phyloP scores from a whole-genome alignment of 2,113 vertebrate species.

The Lophura nycthemera region DNA sequence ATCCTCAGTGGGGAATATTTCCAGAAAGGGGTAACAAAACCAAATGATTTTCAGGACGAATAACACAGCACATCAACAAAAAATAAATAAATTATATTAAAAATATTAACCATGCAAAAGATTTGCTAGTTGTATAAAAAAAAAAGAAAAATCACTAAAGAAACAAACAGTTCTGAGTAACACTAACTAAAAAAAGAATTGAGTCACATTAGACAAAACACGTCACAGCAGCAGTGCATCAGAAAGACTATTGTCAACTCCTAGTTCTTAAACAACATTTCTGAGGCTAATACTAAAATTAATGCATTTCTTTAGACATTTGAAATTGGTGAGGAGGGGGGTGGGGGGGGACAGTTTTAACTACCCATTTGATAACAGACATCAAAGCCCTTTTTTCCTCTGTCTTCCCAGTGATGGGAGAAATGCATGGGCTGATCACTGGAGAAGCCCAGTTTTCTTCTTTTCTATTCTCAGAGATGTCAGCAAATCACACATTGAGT shows the following conservation, averaged over 20 bases:
- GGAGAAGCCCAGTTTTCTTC: neutral
- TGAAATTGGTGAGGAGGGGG: neutral
- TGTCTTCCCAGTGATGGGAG: neutral
- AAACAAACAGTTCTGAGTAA: neutral
- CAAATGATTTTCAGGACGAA: neutral
- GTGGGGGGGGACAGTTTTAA: neutral
- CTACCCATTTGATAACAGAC: neutral
- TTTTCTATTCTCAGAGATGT: neutral
- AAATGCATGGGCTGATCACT: neutral
- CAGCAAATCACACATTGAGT: neutral
- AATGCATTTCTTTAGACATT: neutral
- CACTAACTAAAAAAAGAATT: neutral
- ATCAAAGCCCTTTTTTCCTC: neutral
- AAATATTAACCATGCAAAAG: neutral
- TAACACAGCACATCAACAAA: neutral
- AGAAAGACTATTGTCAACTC: neutral
- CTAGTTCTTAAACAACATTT: neutral
- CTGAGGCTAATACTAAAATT: neutral
- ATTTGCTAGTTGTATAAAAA: neutral
- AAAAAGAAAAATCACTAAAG: neutral
- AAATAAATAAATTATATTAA: neutral
- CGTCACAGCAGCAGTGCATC: neutral
- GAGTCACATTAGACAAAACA: neutral
- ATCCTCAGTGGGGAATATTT: neutral
- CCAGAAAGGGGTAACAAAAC: neutral